Base-by-base conservation (phyloP, 2,888 invertebrate genomes). In the Apantesis nais region DNA sequence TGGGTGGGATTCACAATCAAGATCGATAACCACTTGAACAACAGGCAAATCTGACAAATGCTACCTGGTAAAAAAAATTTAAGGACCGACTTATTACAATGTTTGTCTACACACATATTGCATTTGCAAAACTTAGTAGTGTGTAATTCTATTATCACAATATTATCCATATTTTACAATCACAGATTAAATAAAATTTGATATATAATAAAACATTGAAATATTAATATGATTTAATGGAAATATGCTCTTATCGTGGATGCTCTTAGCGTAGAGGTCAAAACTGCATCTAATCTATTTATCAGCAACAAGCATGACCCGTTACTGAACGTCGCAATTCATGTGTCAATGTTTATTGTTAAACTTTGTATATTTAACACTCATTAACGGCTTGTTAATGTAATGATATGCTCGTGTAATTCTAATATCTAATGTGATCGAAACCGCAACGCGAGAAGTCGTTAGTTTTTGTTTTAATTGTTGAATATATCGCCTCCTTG, bases 261-360 rank as follows among this genome's bases (percentile, higher is more conserved):
- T n/a, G n/a, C n/a, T n/a, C n/a, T n/a, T n/a, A n/a, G n/a, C n/a
- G n/a, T 77, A 68, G 68, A 80, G 81, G 79, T 82, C 83, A 81
- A 55, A 72, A 76, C 64, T 64, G 76, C 74, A 77, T 82, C 81
- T 83, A 83, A 82, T 81, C 76, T 52, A 60, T 62, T 58, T 75
- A 71, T 70, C 82, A 78, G 71, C 71, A 76, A 81, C 72, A 61
- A 62, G 76, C 67, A 31, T 72, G 76, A 77, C 76, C 78, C 66
- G 75, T 66, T 75, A 77, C 72, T 67, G 66, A 77, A 82, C 84
- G 86, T 80, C 86, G 86, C 85, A 86, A 81, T 86, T 81, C 61
- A 82, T 82, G 76, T 78, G 74, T 81, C 81, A 82, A 86, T 85
- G 75, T 81, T 82, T 78, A 77, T 78, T 76, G 78, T 78, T 71